Base-by-base conservation (phyloP, 2,888 invertebrate species). In the Ochropleura leucogaster region DNA sequence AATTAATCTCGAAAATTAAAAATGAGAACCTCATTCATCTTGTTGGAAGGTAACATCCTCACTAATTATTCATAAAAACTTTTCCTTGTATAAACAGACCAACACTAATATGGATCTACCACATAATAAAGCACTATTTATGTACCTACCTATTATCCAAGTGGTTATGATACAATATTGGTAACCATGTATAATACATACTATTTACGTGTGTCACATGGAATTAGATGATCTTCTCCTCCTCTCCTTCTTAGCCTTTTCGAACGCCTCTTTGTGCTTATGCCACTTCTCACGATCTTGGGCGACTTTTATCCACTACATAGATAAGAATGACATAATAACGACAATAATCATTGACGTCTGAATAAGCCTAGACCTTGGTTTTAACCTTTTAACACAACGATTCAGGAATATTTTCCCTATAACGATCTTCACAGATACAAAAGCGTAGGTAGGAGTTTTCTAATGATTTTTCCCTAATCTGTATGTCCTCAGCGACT, bases 1-100 rank as follows among this genome's bases (percentile, higher is more conserved):
- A 74, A 71, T 63, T 68, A 82, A 78, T 68, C 51, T 71, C 66
- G 67, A 87, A 84, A 72, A 82, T 68, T 53, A 20, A 42, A 72
- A 60, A 67, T 68, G 67, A 72, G 67, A 72, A 83, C 59, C 66
- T 70, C 42, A 55, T 46, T 65, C 53, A 46, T 64, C 10, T 60
- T 49, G 42, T 20, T 69, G 53, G 49, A 46, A 71, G 20, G 46
- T 77, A 40, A 51, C 49, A 40, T 59, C 12, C 16, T 78, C 55
- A 4, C 55, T 77, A 8, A 44, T 47, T 10, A 42, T 30, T 14
- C 2, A 44, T n/a, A 1, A 2, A 16, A 53, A 44, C 16, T 20
- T 59, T 67, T 67, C 67, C 44, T 18, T 46, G 30, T 30, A 5
- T 42, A 16, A 12, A 16, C 44, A 44, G 12, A 18, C 18, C 44